phyloP scores from a whole-genome alignment of 2,113 vertebrate species.

The Oncorhynchus tshawytscha region DNA sequence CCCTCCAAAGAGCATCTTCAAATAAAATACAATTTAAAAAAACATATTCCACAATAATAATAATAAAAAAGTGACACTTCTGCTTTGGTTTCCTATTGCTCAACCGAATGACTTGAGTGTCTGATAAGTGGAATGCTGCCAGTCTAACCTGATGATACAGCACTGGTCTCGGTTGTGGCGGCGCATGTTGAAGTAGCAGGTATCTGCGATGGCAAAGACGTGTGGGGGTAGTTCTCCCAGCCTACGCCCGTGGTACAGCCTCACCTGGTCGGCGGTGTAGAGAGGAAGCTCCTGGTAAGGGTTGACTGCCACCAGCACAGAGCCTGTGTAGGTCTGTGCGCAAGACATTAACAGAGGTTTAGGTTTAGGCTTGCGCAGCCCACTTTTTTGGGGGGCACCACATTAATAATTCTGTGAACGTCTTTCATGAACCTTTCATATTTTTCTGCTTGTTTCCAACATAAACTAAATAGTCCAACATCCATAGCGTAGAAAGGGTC shows the following conservation, averaged over 20 bases:
- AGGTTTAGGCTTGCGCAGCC: background rate
- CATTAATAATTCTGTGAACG: no score
- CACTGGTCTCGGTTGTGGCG: constrained; percentile 83
- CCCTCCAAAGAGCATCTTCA: background rate
- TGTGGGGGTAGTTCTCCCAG: constrained; percentile 88
- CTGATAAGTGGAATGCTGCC: no score
- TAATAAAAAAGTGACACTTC: background rate
- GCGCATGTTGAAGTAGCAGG: constrained; percentile 85
- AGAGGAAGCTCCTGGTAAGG: constrained; percentile 86
- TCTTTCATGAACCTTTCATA: no score
- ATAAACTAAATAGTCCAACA: no score
- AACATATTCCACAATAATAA: background rate
- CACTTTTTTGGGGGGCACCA: no score
- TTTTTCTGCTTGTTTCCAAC: no score
- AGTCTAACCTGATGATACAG: constrained; percentile 88
- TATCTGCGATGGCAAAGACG: constrained; percentile 88
- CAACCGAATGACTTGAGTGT: background rate
- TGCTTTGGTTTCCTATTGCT: background rate
- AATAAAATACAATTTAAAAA: no score
- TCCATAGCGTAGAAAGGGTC: no score
- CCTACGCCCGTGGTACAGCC: constrained; percentile 75
- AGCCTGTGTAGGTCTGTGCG: constrained; percentile 87
- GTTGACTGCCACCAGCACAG: constrained; percentile 91
- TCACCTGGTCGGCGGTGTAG: constrained; percentile 83
- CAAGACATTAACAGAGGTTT: background rate